Conservation (phyloP, 2,888 invertebrate genomes). For the Heliothis peltigera region DNA sequence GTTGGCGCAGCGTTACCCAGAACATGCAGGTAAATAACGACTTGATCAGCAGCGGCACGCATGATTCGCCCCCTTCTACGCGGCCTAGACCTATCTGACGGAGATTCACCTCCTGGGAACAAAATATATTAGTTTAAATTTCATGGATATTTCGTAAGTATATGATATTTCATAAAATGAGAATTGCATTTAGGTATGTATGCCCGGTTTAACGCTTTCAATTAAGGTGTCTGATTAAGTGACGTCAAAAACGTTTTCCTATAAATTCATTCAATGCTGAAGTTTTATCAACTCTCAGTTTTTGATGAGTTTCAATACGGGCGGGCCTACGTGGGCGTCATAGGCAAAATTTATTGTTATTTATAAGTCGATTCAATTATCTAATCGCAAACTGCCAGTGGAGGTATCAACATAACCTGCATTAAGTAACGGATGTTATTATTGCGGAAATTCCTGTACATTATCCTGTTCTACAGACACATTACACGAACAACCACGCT, state of each 20-base stretch:
- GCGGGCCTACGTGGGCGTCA: too few relatives aligned
- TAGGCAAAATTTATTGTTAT: neutral
- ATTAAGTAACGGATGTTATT: neutral
- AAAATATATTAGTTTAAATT: neutral
- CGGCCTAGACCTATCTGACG: conserved; percentile 95
- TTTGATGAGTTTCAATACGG: too few relatives aligned
- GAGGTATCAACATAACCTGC: neutral
- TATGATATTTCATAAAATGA: too few relatives aligned
- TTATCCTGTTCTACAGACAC: neutral
- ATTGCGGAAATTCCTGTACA: neutral
- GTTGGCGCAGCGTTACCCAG: conserved; percentile 98
- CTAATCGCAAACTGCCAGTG: neutral
- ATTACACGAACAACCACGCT: neutral
- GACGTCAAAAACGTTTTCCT: too few relatives aligned
- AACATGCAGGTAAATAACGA: conserved; percentile 97
- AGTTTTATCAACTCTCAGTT: too few relatives aligned
- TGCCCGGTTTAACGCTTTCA: too few relatives aligned
- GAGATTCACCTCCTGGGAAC: conserved; percentile 91
- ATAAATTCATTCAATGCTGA: too few relatives aligned
- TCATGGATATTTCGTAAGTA: too few relatives aligned
- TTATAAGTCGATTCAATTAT: neutral
- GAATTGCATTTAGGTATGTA: too few relatives aligned
- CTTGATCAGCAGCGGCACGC: conserved; percentile 94
- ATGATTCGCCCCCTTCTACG: conserved; percentile 90
- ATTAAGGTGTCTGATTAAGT: too few relatives aligned